Conservation (phyloP, 2,797 vertebrate genomes). For the Poliocrania exsul region DNA sequence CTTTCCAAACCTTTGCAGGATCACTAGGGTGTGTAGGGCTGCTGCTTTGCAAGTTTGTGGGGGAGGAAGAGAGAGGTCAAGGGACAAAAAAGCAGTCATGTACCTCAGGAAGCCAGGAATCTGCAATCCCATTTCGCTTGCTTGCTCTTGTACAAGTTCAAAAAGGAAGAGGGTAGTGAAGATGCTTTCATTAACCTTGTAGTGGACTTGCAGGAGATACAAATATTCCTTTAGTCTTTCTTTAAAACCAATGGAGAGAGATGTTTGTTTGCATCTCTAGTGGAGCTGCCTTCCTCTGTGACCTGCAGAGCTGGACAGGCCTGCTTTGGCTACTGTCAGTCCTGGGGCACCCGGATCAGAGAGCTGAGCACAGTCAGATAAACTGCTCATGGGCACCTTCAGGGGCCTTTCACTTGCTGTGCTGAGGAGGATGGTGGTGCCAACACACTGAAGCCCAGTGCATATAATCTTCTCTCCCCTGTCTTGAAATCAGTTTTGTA, state of each 20-base stretch:
- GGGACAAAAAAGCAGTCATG: neutral
- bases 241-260: neutral
- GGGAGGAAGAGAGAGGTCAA: neutral
- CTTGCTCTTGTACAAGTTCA: neutral
- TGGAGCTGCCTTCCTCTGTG: neutral
- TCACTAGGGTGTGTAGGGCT: neutral
- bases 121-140: neutral
- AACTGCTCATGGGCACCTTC: neutral
- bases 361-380: neutral
- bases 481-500: neutral
- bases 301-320: neutral
- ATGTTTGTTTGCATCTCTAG: neutral
- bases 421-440: neutral
- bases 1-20: neutral
- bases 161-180: neutral
- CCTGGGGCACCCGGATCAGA: neutral
- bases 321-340: neutral
- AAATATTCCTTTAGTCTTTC: neutral
- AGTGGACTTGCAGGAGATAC: neutral
- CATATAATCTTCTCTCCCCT: accelerated
- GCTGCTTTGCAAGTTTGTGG: neutral
- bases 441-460: neutral
- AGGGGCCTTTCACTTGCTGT: neutral
- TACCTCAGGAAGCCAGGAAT: neutral
- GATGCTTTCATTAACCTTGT: neutral